Evolutionary conservation across 2,888 invertebrate genomes (phyloP).

Genomic region (Epinotia ramella): DNA sequence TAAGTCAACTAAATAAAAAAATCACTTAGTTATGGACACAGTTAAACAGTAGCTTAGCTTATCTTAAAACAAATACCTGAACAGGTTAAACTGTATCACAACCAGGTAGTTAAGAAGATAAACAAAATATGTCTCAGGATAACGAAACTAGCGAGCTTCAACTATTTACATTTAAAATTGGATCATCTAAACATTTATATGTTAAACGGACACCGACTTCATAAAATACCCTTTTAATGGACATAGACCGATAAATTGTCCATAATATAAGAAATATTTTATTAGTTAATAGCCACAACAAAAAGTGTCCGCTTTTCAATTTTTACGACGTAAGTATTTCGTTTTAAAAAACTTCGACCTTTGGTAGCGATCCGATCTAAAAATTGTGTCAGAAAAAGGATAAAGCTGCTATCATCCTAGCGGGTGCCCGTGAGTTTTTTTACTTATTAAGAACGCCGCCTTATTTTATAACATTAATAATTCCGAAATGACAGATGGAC

Average conservation of each 20-base stretch:
- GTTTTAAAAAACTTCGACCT: slow-evolving; percentile 68
- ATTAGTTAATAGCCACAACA: slow-evolving; percentile 68
- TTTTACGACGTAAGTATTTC: slow-evolving; percentile 75
- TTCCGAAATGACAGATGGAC: slow-evolving; percentile 80
- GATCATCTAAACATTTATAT: slow-evolving; percentile 33
- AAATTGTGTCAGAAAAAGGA: slow-evolving; percentile 79
- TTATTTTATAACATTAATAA: slow-evolving; percentile 71
- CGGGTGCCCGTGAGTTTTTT: slow-evolving; percentile 72
- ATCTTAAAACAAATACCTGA: slow-evolving; percentile 17
- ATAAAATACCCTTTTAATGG: slow-evolving; percentile 80
- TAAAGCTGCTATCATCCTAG: slow-evolving; percentile 74
- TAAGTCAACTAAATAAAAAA: not conserved
- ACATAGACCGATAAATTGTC: slow-evolving; percentile 75
- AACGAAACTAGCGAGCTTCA: slow-evolving; percentile 25
- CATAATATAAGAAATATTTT: slow-evolving; percentile 81
- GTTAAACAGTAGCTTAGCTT: slow-evolving; percentile 32
- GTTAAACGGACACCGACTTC: slow-evolving; percentile 47
- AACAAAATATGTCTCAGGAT: slow-evolving; percentile 34
- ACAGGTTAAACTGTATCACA: slow-evolving; percentile 9
- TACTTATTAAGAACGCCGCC: slow-evolving; percentile 54
- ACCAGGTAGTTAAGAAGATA: slow-evolving; percentile 38
- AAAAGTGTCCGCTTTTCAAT: slow-evolving; percentile 77
- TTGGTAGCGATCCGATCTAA: slow-evolving; percentile 78
- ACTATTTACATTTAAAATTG: slow-evolving; percentile 38
- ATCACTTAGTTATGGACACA: not conserved